phyloP scores from a whole-genome alignment of 2,113 vertebrate genomes.

The Oenanthe melanoleuca region DNA sequence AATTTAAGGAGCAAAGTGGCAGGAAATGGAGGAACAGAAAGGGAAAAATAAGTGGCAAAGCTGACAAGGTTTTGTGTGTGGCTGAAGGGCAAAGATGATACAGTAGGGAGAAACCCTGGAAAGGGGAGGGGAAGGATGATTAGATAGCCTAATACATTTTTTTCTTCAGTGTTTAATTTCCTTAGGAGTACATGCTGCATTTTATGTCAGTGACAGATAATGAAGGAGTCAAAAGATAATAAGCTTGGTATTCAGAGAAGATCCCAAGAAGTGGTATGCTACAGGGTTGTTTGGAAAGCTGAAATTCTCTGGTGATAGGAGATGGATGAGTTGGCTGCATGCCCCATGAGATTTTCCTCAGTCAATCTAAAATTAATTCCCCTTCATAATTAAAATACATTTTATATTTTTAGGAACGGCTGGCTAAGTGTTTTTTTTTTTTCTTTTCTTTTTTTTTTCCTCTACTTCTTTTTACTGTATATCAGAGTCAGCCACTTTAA shows the following conservation, averaged over 20 bases:
- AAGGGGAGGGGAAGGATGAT: neutral
- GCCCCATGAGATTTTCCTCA: conserved; percentile 44
- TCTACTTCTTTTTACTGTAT: neutral
- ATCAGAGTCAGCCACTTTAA: conserved; percentile 1
- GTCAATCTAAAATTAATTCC: conserved; percentile 62
- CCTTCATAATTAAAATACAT: conserved; percentile 62
- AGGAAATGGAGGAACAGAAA: neutral
- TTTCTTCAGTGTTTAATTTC: conserved; percentile 4
- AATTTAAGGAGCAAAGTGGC: neutral
- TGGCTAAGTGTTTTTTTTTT: neutral
- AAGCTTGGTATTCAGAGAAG: neutral
- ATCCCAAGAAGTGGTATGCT: conserved; percentile 17
- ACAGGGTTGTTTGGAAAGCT: conserved; percentile 47
- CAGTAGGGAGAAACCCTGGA: neutral
- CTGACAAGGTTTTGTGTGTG: neutral
- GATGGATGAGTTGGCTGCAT: conserved; percentile 58
- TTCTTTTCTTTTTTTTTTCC: neutral
- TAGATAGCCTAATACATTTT: neutral
- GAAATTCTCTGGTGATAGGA: conserved; percentile 52
- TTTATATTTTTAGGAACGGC: conserved; percentile 35
- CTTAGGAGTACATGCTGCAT: conserved; percentile 34
- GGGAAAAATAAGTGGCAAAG: neutral
- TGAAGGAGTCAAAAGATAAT: conserved; percentile 47
- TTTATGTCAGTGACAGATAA: conserved; percentile 58
- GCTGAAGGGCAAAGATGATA: conserved; percentile 18